These are phyloP conservation scores for Sphenodon punctatus DNA, from an alignment of 2,797 vertebrate species.

Conservation along the genomic window DNA sequence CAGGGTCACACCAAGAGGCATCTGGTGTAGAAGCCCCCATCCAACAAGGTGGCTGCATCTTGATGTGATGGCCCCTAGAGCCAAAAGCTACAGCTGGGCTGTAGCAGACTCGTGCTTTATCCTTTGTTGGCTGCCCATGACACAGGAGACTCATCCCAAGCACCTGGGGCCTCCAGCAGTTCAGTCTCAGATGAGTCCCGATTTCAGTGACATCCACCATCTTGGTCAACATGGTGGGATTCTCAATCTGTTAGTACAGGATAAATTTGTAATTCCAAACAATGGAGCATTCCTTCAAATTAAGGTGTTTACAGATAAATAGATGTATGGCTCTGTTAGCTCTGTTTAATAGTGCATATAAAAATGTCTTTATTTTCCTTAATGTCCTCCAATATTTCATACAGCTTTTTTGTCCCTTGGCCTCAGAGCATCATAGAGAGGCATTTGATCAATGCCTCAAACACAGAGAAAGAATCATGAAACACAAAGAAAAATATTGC, in stretches of 20 bases:
- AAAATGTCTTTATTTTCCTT: not conserved
- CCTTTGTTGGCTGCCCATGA: no score
- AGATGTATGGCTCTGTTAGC: not conserved
- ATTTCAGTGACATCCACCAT: no score
- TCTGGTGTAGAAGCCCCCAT: no score
- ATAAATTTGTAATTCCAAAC: not conserved
- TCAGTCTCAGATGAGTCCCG: no score
- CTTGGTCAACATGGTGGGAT: no score
- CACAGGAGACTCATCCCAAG: no score
- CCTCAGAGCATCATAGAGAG: constrained; percentile 1
- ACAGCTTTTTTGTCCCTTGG: not conserved
- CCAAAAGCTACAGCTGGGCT: no score
- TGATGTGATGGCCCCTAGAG: no score
- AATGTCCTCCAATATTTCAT: not conserved
- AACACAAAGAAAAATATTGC: constrained; percentile 5
- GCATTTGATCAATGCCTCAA: constrained; percentile 29
- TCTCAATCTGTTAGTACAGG: not conserved
- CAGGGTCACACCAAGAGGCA: no score
- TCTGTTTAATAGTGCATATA: not conserved
- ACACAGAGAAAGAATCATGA: not conserved
- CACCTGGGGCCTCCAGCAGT: no score
- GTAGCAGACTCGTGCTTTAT: no score
- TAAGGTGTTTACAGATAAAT: not conserved
- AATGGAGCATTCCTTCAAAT: not conserved
- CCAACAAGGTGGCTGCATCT: no score